Percentiles rank a stretch among this genome's conserved stretches.
Conservation (phyloP, 2,888 invertebrate species). For the Polyploca ridens region DNA sequence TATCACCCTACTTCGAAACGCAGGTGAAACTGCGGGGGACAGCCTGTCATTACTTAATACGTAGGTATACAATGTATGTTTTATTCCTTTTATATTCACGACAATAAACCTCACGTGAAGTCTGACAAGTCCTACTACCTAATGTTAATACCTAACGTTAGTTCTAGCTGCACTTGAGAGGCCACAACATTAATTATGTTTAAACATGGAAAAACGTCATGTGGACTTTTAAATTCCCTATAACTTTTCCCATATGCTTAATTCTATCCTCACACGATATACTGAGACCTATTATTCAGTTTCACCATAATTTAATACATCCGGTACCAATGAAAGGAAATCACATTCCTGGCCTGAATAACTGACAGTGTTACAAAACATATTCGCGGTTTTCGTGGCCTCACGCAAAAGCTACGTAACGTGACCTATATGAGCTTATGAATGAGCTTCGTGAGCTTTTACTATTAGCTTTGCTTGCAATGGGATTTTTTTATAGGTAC, state of each 20-base stretch:
- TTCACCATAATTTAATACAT: background rate
- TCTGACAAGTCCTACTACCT: too few relatives aligned
- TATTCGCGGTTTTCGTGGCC: constrained; percentile 7
- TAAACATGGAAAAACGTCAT: too few relatives aligned
- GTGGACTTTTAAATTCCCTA: too few relatives aligned
- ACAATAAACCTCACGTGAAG: too few relatives aligned
- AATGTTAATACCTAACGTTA: too few relatives aligned
- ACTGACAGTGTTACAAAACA: background rate
- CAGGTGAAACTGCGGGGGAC: too few relatives aligned
- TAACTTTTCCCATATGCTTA: background rate
- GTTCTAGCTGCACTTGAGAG: too few relatives aligned
- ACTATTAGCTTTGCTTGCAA: background rate
- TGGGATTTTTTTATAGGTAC: background rate
- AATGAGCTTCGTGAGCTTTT: constrained; percentile 22
- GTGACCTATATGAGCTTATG: constrained; percentile 25
- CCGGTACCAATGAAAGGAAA: background rate
- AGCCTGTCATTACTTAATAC: too few relatives aligned
- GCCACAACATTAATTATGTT: too few relatives aligned
- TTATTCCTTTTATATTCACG: too few relatives aligned
- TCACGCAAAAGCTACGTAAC: constrained; percentile 7
- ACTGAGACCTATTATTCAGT: background rate
- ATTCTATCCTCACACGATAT: background rate
- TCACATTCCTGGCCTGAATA: constrained; percentile 7
- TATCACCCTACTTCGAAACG: too few relatives aligned
- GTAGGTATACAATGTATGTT: too few relatives aligned